Base-by-base conservation (phyloP, 2,888 invertebrate genomes). In the Prosapia bicincta region DNA sequence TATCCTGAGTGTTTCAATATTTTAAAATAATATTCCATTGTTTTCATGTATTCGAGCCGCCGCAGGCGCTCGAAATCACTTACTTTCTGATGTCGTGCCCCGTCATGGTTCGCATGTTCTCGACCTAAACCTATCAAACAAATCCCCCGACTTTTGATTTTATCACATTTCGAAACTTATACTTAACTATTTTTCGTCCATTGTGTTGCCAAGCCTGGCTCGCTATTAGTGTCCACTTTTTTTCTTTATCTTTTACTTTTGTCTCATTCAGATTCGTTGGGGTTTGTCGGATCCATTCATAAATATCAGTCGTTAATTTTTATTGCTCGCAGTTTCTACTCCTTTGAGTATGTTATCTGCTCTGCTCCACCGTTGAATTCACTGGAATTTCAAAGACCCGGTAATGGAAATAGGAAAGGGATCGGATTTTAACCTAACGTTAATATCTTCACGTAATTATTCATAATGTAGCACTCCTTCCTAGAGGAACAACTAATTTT, bases 1-100 rank as follows among this genome's bases (percentile, higher is more conserved):
- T 26, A 65, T 69, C 54, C 65, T 65, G 74, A 69, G 69, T 74
- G 69, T 74, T 74, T 74, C 74, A 69, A 74, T 74, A 74, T 74
- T 74, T 74, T 74, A 74, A 74, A 74, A 74, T 74, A 74, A 74
- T 74, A 74, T 74, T 74, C 74, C 74, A 74, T 74, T 74, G 74
- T 74, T 74, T 74, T 74, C 74, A 68, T 69, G 74, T 67, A 69
- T 69, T 69, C 69, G 65, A 65, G 74, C 24, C 15, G 74, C 74
- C 69, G 26, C 54, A 30, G 74, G 74, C 74, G 69, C 26, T 74
- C 69, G 69, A 74, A 54, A 69, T 74, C 74, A 74, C 74, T 74
- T 74, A 74, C 74, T 74, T 32, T 68, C 38, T 28, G 28, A 13
- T 54, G 54, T 54, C 74, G 65, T 71, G 43, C 71, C n/a, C 71